Base-by-base conservation (phyloP, 2,888 invertebrate genomes). In the Proisotoma minuta region DNA sequence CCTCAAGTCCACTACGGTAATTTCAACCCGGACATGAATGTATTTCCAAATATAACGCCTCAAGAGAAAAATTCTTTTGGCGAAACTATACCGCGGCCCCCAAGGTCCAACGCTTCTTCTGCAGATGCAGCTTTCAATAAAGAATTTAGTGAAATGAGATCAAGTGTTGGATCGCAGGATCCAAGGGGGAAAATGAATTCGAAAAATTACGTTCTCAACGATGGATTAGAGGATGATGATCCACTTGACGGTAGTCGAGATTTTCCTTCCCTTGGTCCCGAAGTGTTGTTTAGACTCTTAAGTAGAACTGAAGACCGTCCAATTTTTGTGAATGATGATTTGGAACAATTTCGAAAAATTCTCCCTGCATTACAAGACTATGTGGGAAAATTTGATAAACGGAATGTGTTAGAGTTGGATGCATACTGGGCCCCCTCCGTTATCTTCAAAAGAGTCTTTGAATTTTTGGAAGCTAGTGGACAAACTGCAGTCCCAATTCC, bases 341-440 rank as follows among this genome's bases (percentile, higher is more conserved):
- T 70, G 39, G 66, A 66, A 18, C 68, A 63, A 39, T 70, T 50
- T 39, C 47, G 65, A 20, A 53, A 56, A 20, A 62, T 57, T n/a
- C 22, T 70, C 1, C 48, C 27, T 4, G 47, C 47, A 28, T 26
- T 70, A 20, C 70, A 72, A 57, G 57, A 60, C 3, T 72, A 56
- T 47, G 61, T 70, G 0, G 60, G 68, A 28, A 47, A 29, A 5
- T 62, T 63, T 57, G 63, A 72, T 40, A 60, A 63, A 24, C 47
- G 68, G n/a, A 67, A 68, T 51, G 60, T 68, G 3, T 49, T 70
- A 29, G 72, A 72, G 49, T 47, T 72, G 24, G 64, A 66, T 60
- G 64, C 68, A 2, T 70, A 70, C 40, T 67, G 61, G 60, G 20
- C 65, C 2, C 72, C 72, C 1, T 43, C 58, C 2, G 59, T 61